These are phyloP conservation scores for Turnix velox DNA, from an alignment of 2,113 vertebrate species.

Conservation along the genomic window DNA sequence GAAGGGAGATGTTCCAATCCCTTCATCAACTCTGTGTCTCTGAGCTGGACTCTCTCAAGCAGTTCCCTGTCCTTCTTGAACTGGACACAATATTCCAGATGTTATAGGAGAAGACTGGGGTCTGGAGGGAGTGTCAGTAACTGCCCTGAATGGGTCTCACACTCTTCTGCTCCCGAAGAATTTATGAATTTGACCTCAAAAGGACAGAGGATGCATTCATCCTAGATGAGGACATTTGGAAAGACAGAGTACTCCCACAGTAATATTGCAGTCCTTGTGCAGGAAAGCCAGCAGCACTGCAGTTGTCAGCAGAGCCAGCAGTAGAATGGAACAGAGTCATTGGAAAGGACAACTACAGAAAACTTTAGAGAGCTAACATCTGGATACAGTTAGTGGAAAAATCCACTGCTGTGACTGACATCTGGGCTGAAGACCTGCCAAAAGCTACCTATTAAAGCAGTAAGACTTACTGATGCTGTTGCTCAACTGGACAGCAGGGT, in stretches of 20 bases:
- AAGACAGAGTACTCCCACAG: not conserved
- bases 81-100: too few relatives aligned
- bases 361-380: not conserved
- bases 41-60: too few relatives aligned
- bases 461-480: not conserved
- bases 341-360: not conserved
- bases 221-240: not conserved
- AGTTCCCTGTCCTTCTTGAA: too few relatives aligned
- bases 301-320: not conserved
- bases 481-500: accelerated
- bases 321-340: not conserved
- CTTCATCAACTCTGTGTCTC: too few relatives aligned
- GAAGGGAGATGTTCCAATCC: too few relatives aligned
- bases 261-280: not conserved
- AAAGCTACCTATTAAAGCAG: not conserved
- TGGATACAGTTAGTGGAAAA: not conserved
- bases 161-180: not conserved
- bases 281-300: not conserved
- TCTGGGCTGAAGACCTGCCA: not conserved
- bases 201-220: not conserved
- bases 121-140: not conserved
- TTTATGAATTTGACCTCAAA: not conserved
- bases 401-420: not conserved
- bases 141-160: not conserved
- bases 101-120: not conserved